Evolutionary conservation across 1,140 invertebrate genomes (phyloP), one percentile per base, ranked within the genome.

Genomic region (Ephestia elutella): DNA sequence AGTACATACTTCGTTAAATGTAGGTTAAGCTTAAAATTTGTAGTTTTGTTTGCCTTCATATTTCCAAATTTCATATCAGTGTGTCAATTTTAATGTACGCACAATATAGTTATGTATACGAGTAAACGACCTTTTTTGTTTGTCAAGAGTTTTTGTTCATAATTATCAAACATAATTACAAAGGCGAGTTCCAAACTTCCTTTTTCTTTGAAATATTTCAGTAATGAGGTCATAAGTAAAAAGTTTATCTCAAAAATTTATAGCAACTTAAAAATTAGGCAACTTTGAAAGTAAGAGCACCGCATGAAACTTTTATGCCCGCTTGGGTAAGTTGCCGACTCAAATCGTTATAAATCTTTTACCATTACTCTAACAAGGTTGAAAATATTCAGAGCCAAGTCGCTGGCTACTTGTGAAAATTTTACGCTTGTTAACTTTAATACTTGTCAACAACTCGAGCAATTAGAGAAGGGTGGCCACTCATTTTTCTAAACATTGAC

Each of bases 261-360:
- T 71, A 63, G 56, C 51, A 54, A 61, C 55, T 65, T 63, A 59
- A 68, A 68, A 65, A 71, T 71, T 65, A 71, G 62, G 58, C 67
- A 68, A 68, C 60, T 66, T 68, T 63, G 54, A 64, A 60, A 68
- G 62, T 71, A 64, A 62, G 56, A 60, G 62, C 55, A 32, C 28
- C 63, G 60, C 32, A 62, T 60, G 65, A 68, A 71, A 68, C 61
- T 68, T 71, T 66, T 64, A 64, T 60, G 62, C 65, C 56, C 61
- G 57, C 66, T 49, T 60, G 60, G 58, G 50, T 54, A 64, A 64
- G 21, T 71, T 63, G 70, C 35, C 61, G 60, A 60, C 59, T 58
- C 60, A 66, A 71, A 68, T 68, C 61, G 62, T 71, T 68, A 68
- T 68, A 71, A 71, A 68, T 71, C 66, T 68, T 68, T 65, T 59